Evolutionary conservation across 2,888 invertebrate species (phyloP).

Genomic region (Ophion ellenae): DNA sequence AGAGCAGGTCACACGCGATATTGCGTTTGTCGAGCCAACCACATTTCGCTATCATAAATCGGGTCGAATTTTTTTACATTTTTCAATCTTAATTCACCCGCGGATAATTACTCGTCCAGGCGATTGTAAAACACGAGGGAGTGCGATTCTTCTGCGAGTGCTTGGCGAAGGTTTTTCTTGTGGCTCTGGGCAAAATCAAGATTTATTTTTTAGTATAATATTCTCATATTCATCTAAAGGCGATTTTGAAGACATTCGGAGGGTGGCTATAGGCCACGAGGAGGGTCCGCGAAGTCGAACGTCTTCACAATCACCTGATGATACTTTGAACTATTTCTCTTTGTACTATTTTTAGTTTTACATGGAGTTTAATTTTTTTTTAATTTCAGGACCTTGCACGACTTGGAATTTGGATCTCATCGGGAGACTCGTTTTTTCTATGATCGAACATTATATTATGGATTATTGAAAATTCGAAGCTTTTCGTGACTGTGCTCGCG

Average conservation of each 20-base stretch:
- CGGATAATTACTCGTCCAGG: not conserved
- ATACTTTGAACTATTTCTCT: not conserved
- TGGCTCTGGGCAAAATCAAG: not conserved
- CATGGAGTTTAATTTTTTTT: not conserved
- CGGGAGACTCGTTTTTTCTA: conserved; percentile 6
- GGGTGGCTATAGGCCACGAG: not conserved
- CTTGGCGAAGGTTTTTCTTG: not conserved
- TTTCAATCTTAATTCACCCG: not conserved
- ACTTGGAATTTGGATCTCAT: not conserved
- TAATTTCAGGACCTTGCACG: conserved; percentile 27
- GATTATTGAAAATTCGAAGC: conserved; percentile 53
- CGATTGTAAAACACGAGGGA: conserved; percentile 26
- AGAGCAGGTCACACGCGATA: conserved; percentile 62
- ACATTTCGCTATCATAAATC: conserved; percentile 15
- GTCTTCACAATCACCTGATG: not conserved
- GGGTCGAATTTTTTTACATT: conserved; percentile 7
- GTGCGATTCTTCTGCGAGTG: not conserved
- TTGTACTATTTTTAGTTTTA: too few species aligned
- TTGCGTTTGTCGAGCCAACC: conserved; percentile 56
- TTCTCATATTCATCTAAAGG: not conserved
- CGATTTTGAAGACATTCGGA: not conserved
- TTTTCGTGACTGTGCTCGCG: conserved; percentile 59
- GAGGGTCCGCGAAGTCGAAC: not conserved
- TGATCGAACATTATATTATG: conserved; percentile 37
- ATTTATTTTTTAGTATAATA: not conserved